Base-by-base conservation (phyloP, 1,140 invertebrate genomes). In the Acarapis woodi region DNA sequence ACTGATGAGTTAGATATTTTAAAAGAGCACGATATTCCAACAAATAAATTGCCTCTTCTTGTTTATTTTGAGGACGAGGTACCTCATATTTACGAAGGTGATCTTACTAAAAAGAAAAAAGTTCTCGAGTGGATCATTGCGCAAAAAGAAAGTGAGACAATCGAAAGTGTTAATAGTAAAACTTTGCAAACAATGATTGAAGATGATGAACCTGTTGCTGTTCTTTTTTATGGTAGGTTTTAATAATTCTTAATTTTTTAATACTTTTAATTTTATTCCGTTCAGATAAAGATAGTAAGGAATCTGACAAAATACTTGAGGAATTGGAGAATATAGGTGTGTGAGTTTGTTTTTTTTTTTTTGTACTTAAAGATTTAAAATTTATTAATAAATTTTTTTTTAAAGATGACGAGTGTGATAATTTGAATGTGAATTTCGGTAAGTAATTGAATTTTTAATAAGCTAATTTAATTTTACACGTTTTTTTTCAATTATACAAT, bases 121-220 rank as follows among this genome's bases (percentile, higher is more conserved):
- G 79, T 88, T 4, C 56, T 87, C 3, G 64, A 73, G 46, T 87
- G 80, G 82, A 58, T 88, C 2, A 64, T 87, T 41, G 66, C 80
- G 47, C 80, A 87, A 51, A 82, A 83, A 53, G 73, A 71, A 49
- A 70, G 73, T 1, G 78, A 79, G 25, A 85, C 79, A 1, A 88
- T 88, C 44, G 80, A 87, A 62, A 78, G 85, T 61, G 78, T 87
- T 15, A 85, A 78, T 1, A 78, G 85, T 53, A 77, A 85, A 60
- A 85, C 85, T 49, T 56, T 87, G 14, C 62, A 66, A 43, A 71
- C 74, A 50, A 61, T 88, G 5, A 78, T 87, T 45, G 71, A 75
- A 44, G 74, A 80, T 48, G 73, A 83, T 49, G 78, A 83, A 64
- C 85, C 85, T 53, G 77, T 88, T 12, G 78, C 80, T 16, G 79